Evolutionary conservation across 1,140 invertebrate genomes (phyloP).

Genomic region (Hycleus cichorii): DNA sequence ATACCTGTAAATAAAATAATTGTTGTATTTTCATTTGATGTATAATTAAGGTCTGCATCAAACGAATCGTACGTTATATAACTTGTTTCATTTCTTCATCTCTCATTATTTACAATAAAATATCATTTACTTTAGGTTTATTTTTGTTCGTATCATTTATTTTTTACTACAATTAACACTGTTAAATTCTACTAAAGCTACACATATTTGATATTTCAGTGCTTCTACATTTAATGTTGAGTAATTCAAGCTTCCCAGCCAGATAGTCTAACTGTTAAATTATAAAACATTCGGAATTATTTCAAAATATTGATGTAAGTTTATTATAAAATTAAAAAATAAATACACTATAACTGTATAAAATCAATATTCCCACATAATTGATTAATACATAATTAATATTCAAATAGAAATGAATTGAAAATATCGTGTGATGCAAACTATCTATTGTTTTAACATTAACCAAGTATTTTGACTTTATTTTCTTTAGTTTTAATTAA

Average conservation of each 20-base stretch:
- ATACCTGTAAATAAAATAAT: too few relatives aligned
- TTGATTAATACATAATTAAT: background rate
- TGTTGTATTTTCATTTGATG: slow-evolving; percentile 11
- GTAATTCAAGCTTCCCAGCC: slow-evolving; percentile 5
- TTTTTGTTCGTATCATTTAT: too few relatives aligned
- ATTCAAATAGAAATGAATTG: background rate
- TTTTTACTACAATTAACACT: slow-evolving; percentile 8
- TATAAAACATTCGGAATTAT: background rate
- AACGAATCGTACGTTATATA: too few relatives aligned
- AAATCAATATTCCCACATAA: too few relatives aligned
- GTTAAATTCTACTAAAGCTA: slow-evolving; percentile 12
- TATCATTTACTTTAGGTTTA: background rate
- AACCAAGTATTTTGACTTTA: slow-evolving; percentile 8
- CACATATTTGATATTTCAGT: slow-evolving; percentile 13
- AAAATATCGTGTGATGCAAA: background rate
- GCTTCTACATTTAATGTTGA: slow-evolving; percentile 13
- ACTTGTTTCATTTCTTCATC: too few relatives aligned
- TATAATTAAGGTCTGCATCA: slow-evolving; percentile 1
- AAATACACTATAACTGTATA: too few relatives aligned
- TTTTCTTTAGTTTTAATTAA: slow-evolving; percentile 6
- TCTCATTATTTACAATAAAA: background rate
- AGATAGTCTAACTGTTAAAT: background rate
- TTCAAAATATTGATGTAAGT: background rate
- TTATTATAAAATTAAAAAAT: too few relatives aligned
- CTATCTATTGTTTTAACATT: background rate